These are phyloP conservation scores for Trachelus iudaicus DNA, from an alignment of 2,888 invertebrate genomes.

Conservation along the genomic window DNA sequence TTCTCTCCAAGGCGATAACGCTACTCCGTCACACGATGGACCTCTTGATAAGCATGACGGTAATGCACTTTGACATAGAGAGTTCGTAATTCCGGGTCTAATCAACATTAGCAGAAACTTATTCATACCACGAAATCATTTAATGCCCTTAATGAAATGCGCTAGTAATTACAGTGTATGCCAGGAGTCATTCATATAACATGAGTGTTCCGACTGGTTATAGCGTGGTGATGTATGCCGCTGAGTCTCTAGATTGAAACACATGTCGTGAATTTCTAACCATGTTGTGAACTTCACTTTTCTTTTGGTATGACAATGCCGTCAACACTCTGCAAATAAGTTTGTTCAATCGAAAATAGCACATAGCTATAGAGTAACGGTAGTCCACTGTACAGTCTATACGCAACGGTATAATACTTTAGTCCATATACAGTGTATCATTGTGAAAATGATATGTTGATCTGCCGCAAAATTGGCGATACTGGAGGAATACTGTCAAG, in stretches of 20 bases:
- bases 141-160: conserved; percentile 54
- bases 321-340: not conserved
- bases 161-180: conserved; percentile 42
- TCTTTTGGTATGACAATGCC: not conserved
- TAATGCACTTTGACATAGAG: not conserved
- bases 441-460: not conserved
- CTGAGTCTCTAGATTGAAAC: not conserved
- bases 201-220: conserved; percentile 7
- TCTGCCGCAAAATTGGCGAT: not conserved
- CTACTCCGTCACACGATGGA: not conserved
- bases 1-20: not conserved
- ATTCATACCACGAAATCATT: conserved; percentile 56
- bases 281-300: not conserved
- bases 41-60: not conserved
- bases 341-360: not conserved
- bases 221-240: not conserved
- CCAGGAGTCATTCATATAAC: conserved; percentile 12
- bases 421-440: not conserved
- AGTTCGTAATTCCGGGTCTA: conserved; percentile 9
- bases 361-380: not conserved
- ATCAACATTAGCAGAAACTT: conserved; percentile 34
- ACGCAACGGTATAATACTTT: not conserved
- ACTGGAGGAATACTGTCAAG: no score
- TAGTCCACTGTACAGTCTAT: not conserved
- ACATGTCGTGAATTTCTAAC: conserved; percentile 4